Base-by-base conservation (phyloP, 1,140 invertebrate genomes). In the Drosophila watanabei region DNA sequence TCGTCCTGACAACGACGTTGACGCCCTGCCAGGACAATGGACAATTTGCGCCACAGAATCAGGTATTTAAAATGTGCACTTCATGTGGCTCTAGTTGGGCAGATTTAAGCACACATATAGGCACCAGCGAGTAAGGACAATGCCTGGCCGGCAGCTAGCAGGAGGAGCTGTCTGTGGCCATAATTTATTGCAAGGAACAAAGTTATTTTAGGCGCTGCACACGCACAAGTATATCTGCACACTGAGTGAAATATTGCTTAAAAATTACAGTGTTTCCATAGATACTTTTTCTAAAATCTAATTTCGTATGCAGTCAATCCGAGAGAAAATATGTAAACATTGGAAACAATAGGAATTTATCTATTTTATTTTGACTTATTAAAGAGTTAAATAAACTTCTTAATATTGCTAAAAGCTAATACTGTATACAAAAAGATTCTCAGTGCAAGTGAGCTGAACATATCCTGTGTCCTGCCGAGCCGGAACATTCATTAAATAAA, bases 401-500 rank as follows among this genome's bases (percentile, higher is more conserved):
- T n/a, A n/a, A n/a, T n/a, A n/a, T n/a, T n/a, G n/a, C n/a, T n/a
- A n/a, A n/a, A n/a, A n/a, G n/a, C n/a, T n/a, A n/a, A n/a, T n/a
- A n/a, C n/a, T 8, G 32, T n/a, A 13, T 46, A 9, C 6, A 0
- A 18, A 18, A 52, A 18, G 18, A 6, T 6, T 57, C 49, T 63
- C 49, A 48, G 57, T 70, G 48, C 30, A 66, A 52, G 28, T 16
- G 28, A 43, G 39, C 11, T 45, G 61, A 30, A 64, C 39, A 64
- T 43, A 70, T 51, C 58, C 71, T 72, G 71, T 90, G 68, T 64
- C 60, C 68, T 62, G 64, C 28, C 41, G 63, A 46, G 57, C 68
- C 72, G 57, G 72, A 83, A 51, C 68, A 91, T 91, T 90, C 86
- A 90, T 90, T 91, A 90, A 90, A 90, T 82, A 91, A 82, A 91